Conservation (phyloP, 2,113 vertebrate genomes). For the Bubo bubo region DNA sequence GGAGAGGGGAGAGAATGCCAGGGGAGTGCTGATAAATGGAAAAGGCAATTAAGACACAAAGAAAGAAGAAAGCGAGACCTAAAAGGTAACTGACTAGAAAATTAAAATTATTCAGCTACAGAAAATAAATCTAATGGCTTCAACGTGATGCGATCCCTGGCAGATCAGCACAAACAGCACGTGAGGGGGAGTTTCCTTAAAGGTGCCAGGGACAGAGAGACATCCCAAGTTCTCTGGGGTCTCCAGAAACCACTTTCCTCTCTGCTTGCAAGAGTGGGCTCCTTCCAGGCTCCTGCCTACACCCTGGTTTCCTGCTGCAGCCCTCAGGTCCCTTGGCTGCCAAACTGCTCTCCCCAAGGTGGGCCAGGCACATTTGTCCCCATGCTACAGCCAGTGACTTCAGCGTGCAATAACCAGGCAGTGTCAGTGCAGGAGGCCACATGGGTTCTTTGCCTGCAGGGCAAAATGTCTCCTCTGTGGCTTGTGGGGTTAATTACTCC, state of each 20-base stretch:
- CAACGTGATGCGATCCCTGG: not conserved
- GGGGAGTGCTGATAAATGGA: not conserved
- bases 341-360: not conserved
- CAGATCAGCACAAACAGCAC: not conserved
- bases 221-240: not conserved
- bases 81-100: slow-evolving; percentile 70
- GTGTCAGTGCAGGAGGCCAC: not conserved
- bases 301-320: not conserved
- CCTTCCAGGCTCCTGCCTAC: not conserved
- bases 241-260: not conserved
- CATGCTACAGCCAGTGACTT: rapidly evolving
- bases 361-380: not conserved
- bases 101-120: slow-evolving; percentile 72
- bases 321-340: not conserved
- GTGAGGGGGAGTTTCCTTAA: not conserved
- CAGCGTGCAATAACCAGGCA: not conserved
- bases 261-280: rapidly evolving
- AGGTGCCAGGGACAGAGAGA: not conserved
- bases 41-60: slow-evolving; percentile 49
- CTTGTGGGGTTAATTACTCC: not conserved
- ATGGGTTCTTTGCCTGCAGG: not conserved
- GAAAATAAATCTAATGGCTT: slow-evolving; percentile 48
- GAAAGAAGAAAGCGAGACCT: slow-evolving; percentile 27
- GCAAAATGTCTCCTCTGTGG: not conserved
- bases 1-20: not conserved